phyloP scores from a whole-genome alignment of 2,888 invertebrate species.

The Melipona bicolor region DNA sequence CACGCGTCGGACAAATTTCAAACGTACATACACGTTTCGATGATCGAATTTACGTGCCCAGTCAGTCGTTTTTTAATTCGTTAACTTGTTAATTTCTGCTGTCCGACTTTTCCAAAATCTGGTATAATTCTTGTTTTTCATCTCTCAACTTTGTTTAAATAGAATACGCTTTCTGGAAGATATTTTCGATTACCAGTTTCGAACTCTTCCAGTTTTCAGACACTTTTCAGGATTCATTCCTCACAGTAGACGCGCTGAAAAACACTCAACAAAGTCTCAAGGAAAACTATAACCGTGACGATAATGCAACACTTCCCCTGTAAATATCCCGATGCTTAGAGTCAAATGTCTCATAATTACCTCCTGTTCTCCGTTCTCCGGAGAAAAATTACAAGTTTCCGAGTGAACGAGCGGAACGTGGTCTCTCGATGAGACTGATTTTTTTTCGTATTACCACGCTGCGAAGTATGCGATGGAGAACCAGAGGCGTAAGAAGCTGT shows the following conservation, averaged over 20 bases:
- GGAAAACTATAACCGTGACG: not conserved
- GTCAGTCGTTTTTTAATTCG: not conserved
- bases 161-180: not conserved
- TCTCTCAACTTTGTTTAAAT: not conserved
- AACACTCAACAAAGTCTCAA: not conserved
- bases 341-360: conserved; percentile 12
- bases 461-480: not conserved
- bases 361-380: not conserved
- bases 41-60: no score
- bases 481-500: not conserved
- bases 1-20: not conserved
- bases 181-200: not conserved
- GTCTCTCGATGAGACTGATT: not conserved
- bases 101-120: no score
- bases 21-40: not conserved
- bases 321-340: not conserved
- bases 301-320: not conserved
- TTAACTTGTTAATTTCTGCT: not conserved
- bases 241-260: not conserved
- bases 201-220: no score
- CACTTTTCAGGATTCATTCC: not conserved
- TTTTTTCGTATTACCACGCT: not conserved
- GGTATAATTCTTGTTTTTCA: not conserved
- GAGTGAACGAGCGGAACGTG: not conserved
- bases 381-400: conserved; percentile 2